phyloP scores from a whole-genome alignment of 2,888 invertebrate species.

The Rotaria sp. region DNA sequence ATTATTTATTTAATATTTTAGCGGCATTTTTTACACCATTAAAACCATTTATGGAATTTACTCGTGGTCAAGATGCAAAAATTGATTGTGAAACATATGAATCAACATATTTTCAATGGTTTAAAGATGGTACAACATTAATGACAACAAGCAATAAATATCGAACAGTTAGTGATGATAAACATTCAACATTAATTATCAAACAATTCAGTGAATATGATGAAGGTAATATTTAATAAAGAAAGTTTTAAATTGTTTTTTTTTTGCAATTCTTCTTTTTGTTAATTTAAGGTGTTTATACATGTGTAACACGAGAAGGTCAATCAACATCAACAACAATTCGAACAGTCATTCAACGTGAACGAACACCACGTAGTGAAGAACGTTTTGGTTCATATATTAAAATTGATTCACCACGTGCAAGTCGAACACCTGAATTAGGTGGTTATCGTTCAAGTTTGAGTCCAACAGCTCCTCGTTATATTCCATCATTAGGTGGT shows the following conservation, averaged over 20 bases:
- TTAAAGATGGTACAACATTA: conserved; percentile 43
- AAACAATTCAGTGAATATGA: conserved; percentile 2
- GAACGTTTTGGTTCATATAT: conserved; percentile 21
- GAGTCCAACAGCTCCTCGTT: not conserved
- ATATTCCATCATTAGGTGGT: not conserved
- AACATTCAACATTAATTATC: conserved; percentile 5
- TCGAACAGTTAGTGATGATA: not conserved
- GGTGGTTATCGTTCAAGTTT: not conserved
- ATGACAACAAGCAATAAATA: conserved; percentile 31
- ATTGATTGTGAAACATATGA: conserved; percentile 7
- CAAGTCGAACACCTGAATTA: conserved; percentile 12
- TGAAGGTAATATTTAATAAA: not conserved
- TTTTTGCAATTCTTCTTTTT: not conserved
- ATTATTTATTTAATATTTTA: not conserved
- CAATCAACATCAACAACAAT: conserved; percentile 8
- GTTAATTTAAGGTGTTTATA: not conserved
- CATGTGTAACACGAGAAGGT: conserved; percentile 23
- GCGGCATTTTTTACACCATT: not conserved
- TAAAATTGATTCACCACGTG: conserved; percentile 8
- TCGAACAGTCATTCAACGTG: not conserved
- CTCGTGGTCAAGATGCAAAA: conserved; percentile 13
- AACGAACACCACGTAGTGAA: conserved; percentile 29
- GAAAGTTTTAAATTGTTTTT: not conserved
- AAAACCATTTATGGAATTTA: conserved; percentile 23
- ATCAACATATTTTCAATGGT: conserved; percentile 40